A percentile compares a stretch with the other conserved stretches of the same genome.
phyloP scores from a whole-genome alignment of 2,113 vertebrate species.

The Ceratotherium simum region DNA sequence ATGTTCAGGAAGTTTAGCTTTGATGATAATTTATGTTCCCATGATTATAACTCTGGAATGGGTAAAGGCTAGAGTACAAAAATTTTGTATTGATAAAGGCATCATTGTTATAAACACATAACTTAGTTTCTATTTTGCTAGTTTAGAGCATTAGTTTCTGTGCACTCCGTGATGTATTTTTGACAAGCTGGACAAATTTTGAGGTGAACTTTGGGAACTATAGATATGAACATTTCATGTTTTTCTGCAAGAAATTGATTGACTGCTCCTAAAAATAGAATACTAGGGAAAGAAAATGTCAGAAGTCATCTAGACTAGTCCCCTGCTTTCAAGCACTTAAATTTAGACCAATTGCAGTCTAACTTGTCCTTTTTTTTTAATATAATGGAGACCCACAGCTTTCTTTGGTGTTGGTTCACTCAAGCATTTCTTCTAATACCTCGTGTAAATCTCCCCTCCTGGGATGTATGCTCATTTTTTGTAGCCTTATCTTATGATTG shows the following conservation, averaged over 20 bases:
- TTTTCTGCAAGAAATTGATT: conserved; percentile 60
- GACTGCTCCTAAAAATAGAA: conserved; percentile 69
- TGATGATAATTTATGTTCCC: conserved; percentile 49
- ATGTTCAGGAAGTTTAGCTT: conserved; percentile 50
- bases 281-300: conserved; percentile 45
- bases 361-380: not conserved
- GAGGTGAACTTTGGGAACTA: conserved; percentile 68
- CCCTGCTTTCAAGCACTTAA: not conserved
- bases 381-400: not conserved
- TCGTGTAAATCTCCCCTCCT: not conserved
- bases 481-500: not conserved
- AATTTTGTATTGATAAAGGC: conserved; percentile 62
- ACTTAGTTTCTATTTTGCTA: conserved; percentile 44
- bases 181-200: conserved; percentile 68
- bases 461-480: not conserved
- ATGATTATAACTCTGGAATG: conserved; percentile 32
- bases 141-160: conserved; percentile 64
- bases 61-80: not conserved
- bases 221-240: conserved; percentile 57
- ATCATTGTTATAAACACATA: conserved; percentile 56
- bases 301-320: conserved; percentile 38
- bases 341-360: not conserved
- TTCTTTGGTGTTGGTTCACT: not conserved
- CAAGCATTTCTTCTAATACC: not conserved
- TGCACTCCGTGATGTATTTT: conserved; percentile 16